Conservation (phyloP, 2,888 invertebrate species). For the Leptinotarsa peninsularis region DNA sequence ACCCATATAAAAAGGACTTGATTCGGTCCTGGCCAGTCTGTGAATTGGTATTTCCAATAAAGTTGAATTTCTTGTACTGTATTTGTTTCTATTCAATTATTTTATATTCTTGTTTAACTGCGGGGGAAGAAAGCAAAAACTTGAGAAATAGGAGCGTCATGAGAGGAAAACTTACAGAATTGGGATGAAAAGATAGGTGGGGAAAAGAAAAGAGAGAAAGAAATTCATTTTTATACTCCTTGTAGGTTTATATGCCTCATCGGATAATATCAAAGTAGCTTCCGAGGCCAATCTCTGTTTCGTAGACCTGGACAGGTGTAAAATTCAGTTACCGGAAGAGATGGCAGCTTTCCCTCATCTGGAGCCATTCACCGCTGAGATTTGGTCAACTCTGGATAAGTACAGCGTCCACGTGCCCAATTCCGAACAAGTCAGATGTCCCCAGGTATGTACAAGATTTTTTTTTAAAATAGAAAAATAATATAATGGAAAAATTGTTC, state of each 20-base stretch:
- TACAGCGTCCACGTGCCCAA: constrained; percentile 68
- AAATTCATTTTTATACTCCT: constrained; percentile 29
- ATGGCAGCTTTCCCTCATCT: constrained; percentile 93
- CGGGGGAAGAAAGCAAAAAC: no score
- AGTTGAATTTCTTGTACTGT: no score
- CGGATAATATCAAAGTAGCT: constrained; percentile 75
- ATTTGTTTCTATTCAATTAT: no score
- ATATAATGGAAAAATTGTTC: no score
- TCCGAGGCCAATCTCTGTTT: constrained; percentile 92
- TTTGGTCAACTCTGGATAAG: constrained; percentile 80
- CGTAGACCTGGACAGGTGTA: constrained; percentile 94
- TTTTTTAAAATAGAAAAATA: no score
- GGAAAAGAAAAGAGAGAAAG: background rate
- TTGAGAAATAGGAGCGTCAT: no score
- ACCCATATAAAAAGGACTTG: no score
- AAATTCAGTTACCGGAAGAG: constrained; percentile 95
- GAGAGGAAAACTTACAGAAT: no score
- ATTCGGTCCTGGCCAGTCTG: no score
- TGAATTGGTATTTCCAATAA: no score
- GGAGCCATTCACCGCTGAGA: constrained; percentile 87
- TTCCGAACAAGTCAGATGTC: constrained; percentile 56
- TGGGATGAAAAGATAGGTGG: background rate
- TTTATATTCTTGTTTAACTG: no score
- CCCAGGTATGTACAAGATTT: constrained; percentile 48
- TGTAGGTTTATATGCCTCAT: constrained; percentile 74